Conservation (phyloP, 2,888 invertebrate species). For the Pachymerium ferrugineum region DNA sequence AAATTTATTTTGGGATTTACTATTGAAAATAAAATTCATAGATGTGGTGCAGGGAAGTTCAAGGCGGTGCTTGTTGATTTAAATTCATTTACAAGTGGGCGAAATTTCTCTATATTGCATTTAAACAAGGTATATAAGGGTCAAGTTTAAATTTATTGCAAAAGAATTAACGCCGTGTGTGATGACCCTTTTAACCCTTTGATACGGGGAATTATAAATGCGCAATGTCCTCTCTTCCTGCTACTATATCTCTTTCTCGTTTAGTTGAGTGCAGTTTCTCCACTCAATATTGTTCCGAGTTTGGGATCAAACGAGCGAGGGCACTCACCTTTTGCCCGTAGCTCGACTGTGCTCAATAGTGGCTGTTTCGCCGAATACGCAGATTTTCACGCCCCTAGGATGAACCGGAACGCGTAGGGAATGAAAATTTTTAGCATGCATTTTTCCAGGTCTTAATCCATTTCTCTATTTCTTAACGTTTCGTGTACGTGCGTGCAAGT, state of each 20-base stretch:
- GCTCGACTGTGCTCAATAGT: not conserved
- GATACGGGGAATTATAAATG: not conserved
- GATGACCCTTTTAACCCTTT: not conserved
- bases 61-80: not conserved
- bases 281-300: not conserved
- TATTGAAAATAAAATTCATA: too few species aligned
- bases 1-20: too few species aligned
- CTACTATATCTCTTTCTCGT: not conserved
- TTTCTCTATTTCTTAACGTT: not conserved
- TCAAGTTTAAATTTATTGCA: not conserved
- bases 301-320: not conserved
- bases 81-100: not conserved
- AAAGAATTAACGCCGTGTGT: not conserved
- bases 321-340: not conserved
- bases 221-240: not conserved
- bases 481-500: not conserved
- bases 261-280: constrained; percentile 15
- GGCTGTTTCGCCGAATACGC: constrained; percentile 15
- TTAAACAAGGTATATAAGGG: not conserved
- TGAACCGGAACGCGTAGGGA: not conserved
- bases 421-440: not conserved
- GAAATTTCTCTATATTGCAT: not conserved
- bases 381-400: not conserved
- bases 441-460: not conserved
- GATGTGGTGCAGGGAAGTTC: not conserved